Evolutionary conservation across 2,888 invertebrate genomes (phyloP), one percentile per base, ranked within the genome.

Genomic region (Catocala fraxini): DNA sequence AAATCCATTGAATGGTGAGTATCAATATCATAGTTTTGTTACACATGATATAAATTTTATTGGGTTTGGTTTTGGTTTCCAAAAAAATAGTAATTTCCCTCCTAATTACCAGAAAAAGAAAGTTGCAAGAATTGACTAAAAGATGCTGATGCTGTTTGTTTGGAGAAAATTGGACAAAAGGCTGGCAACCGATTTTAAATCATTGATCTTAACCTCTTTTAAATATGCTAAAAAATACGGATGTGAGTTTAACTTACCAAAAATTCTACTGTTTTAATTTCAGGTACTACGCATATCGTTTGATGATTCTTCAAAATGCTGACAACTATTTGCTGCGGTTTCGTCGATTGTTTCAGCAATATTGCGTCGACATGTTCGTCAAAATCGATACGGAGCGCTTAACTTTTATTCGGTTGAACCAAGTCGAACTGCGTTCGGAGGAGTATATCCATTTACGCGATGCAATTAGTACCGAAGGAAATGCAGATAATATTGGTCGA

Each of bases 341-440:
- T 68, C 69, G 62, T 59, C 67, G 63, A 58, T 55, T 71, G 46
- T 63, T 68, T 58, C 70, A 71, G 13, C 70, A 73, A 48, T 66
- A 55, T 63, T 59, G 58, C 49, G 68, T 68, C 4, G 83, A 88
- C 65, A 84, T 84, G 84, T 85, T 82, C 64, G 82, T 75, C 0
- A 84, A 83, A 67, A 72, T 83, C 9, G 84, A 87, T 69, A 75
- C 68, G 12, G 78, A 83, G 47, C 71, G 80, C 15, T 59, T 86
- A 15, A 51, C 59, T 6, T 85, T 65, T 53, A 70, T 81, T 15
- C 56, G 77, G 33, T 73, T 68, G 13, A 80, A 86, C 58, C 82
- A 87, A 65, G 59, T 55, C 6, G 73, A 81, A 62, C 61, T 84
- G 39, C 77, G 73, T 55, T 68, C 56, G 48, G 77, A 75, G 58